These are phyloP conservation scores for Aspidapion aeneum DNA, from an alignment of 2,888 invertebrate species.

Conservation along the genomic window DNA sequence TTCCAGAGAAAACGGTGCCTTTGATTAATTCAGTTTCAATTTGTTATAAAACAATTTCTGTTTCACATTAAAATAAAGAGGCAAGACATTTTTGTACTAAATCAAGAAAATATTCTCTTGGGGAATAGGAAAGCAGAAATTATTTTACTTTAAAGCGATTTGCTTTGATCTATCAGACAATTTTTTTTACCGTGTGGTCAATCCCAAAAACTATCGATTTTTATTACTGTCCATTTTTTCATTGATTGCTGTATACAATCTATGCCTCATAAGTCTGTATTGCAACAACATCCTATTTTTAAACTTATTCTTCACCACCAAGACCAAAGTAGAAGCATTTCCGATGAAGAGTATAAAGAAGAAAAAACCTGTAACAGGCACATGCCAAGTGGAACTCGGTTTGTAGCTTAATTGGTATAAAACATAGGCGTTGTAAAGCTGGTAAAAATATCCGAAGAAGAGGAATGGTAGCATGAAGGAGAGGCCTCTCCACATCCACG, in stretches of 20 bases:
- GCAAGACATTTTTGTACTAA: no score
- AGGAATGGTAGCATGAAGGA: conserved; percentile 95
- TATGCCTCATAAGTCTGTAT: conserved; percentile 30
- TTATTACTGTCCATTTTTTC: conserved; percentile 7
- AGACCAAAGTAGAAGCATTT: conserved; percentile 80
- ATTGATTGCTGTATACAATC: conserved; percentile 25
- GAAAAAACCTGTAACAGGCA: conserved; percentile 73
- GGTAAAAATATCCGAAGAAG: conserved; percentile 89
- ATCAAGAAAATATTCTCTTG: no score
- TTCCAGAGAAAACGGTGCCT: no score
- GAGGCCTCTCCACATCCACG: conserved; percentile 99
- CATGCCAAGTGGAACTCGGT: conserved; percentile 91
- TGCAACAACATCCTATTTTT: conserved; percentile 29
- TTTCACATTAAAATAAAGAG: no score
- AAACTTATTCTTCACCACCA: conserved; percentile 86
- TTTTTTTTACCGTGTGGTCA: no score
- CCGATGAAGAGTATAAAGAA: conserved; percentile 87
- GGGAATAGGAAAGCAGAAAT: no score
- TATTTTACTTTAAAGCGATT: no score
- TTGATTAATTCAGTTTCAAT: no score
- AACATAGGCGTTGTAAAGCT: conserved; percentile 91
- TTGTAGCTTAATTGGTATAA: conserved; percentile 73
- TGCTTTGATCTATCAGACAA: no score
- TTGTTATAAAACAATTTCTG: no score
- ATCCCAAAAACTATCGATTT: neutral